Base-by-base conservation (phyloP, 1,140 invertebrate species). In the Pseudomyrmex pallidus region DNA sequence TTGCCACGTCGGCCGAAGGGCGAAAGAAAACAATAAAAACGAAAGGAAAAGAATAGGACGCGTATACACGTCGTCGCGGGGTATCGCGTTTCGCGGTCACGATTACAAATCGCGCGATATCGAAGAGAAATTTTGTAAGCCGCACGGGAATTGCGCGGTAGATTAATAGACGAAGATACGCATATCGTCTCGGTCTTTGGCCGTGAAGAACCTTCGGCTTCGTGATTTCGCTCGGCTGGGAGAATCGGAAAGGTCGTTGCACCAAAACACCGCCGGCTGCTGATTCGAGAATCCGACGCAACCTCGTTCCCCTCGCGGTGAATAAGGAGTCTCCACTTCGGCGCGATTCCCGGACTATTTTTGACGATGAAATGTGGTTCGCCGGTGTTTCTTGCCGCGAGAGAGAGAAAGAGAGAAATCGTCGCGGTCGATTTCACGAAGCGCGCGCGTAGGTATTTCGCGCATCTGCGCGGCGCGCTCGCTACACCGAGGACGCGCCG, bases 211-310 rank as follows among this genome's bases (percentile, higher is more conserved):
- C n/a, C 8, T 9, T 44, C n/a, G 48, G n/a, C 10, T 48, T 10
- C 9, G 77, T 90, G 89, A 91, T 92, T 91, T 90, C 89, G 76
- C 88, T 83, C 85, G 87, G 66, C 90, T 35, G 35, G 86, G 87
- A 82, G 90, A 90, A 91, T 87, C 83, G 35, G 59, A 82, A 89
- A 87, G 92, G 92, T 93, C 93, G 91, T 91, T 92, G 93, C 87
- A 92, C 92, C 91, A 93, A 93, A 94, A 93, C 91, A 93, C 5
- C 90, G 86, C 85, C 46, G 70, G 25, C 76, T 83, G 83, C 77
- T 82, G 73, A 74, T 68, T 61, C 63, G 68, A 64, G 78, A 52
- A n/a, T 64, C 66, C 85, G 77, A 74, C 52, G 46, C 64, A 54
- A 64, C 67, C 70, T 85, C 83, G 63, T 73, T 48, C 74, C 66